Evolutionary conservation across 2,888 invertebrate species (phyloP).

Genomic region (Latrodectus elegans): DNA sequence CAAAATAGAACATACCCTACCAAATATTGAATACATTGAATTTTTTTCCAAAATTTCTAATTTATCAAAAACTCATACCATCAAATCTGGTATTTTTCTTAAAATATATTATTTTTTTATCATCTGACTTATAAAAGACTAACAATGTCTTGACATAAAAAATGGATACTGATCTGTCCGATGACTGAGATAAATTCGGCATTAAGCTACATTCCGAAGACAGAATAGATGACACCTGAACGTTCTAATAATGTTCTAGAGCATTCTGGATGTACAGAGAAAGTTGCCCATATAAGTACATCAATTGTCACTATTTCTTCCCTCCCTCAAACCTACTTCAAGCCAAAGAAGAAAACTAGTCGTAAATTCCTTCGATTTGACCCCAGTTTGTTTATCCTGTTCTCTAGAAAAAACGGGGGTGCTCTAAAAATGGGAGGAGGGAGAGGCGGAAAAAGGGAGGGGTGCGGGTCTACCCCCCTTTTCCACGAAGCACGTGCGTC

Average conservation of each 20-base stretch:
- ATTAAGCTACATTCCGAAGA: slow-evolving; percentile 7
- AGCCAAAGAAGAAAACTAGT: not conserved
- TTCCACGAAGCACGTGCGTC: slow-evolving; percentile 34
- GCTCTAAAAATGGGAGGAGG: slow-evolving; percentile 9
- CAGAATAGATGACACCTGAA: too few species aligned
- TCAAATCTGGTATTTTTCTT: too few species aligned
- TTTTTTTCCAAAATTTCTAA: too few species aligned
- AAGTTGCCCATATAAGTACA: slow-evolving; percentile 1
- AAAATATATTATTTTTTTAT: too few species aligned
- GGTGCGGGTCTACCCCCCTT: not conserved
- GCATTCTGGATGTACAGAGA: too few species aligned
- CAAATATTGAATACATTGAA: too few species aligned
- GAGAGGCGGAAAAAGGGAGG: slow-evolving; percentile 21
- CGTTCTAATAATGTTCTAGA: too few species aligned
- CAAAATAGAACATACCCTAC: too few species aligned
- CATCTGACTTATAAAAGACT: too few species aligned
- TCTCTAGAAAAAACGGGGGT: slow-evolving; percentile 3
- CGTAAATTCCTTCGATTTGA: slow-evolving; percentile 48
- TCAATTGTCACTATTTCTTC: slow-evolving; percentile 21
- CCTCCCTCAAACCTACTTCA: not conserved
- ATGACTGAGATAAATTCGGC: not conserved
- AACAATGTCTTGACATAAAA: too few species aligned
- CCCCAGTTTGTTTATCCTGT: slow-evolving; percentile 39
- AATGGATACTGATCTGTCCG: not conserved
- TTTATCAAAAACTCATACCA: too few species aligned